Base-by-base conservation (phyloP, 1,140 invertebrate genomes). In the Medauroidea extradentata region DNA sequence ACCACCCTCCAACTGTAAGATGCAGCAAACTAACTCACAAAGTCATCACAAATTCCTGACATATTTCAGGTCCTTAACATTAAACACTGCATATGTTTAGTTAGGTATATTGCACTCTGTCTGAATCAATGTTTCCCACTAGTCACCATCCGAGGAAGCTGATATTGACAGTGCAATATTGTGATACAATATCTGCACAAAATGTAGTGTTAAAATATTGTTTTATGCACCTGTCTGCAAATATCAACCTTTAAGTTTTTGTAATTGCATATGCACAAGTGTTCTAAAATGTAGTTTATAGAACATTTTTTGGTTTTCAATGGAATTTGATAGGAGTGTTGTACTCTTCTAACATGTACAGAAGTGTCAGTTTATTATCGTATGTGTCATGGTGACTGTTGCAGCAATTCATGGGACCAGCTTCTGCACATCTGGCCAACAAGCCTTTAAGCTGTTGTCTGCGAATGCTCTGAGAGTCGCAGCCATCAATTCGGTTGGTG, bases 401-500 rank as follows among this genome's bases (percentile, higher is more conserved):
- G 21, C 67, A 89, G 87, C 86, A 23, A 88, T 90, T 63, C 83
- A 85, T 69, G 87, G 88, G 4, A 81, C 84, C 60, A 78, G 74
- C 39, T 90, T 90, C 70, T 90, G 85, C 66, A 74, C 73, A 38
- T 81, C 81, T 2, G 87, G 87, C 0, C 75, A 76, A 61, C 79
- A 81, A 68, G 85, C 85, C 1, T 86, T 88, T 61, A 71, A 74
- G 53, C 71, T 83, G 8, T 63, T 89, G 0, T 72, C 79, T 1
- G 75, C 67, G 18, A 91, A 91, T 71, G 81, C 83, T 41, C 67
- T 91, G 18, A 72, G 85, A 63, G 84, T 91, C 1, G 78, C 82
- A 23, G 86, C 87, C 1, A 88, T 91, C 52, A 91, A 91, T 72
- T 87, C 85, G 38, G 83, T 91, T 16, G 89, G 89, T 5, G 86